Conservation (phyloP, 2,113 vertebrate species). For the Myrmecobius fasciatus region DNA sequence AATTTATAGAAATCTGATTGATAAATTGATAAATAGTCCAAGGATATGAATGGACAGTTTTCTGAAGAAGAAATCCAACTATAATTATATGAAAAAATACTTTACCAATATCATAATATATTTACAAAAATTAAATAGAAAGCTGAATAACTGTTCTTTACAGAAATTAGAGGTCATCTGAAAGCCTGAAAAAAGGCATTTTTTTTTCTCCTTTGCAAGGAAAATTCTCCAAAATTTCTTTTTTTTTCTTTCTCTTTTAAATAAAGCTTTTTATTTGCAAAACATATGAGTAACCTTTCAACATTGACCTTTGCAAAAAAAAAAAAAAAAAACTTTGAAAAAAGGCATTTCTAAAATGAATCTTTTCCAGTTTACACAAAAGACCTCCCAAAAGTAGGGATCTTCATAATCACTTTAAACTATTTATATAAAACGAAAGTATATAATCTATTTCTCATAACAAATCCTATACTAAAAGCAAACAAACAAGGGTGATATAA, state of each 20-base stretch:
- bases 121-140: conserved; percentile 19
- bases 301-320: too few species aligned
- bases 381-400: conserved; percentile 17
- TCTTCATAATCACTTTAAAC: conserved; percentile 45
- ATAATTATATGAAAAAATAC: neutral
- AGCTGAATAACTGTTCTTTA: conserved; percentile 43
- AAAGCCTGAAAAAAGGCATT: conserved; percentile 33
- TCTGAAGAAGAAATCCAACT: too few species aligned
- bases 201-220: too few species aligned
- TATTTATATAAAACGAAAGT: neutral
- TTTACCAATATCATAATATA: neutral
- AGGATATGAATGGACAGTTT: too few species aligned
- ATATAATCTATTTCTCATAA: neutral
- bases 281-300: too few species aligned
- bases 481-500: neutral
- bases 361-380: conserved; percentile 42
- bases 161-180: conserved; percentile 56
- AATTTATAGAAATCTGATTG: too few species aligned
- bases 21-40: too few species aligned
- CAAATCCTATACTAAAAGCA: neutral
- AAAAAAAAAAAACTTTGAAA: too few species aligned
- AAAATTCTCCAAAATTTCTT: too few species aligned
- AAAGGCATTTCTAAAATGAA: conserved; percentile 45
- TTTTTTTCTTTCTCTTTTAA: too few species aligned
- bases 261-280: too few species aligned